A percentile compares a stretch with the other conserved stretches of the same genome.
Conservation (phyloP, 1,140 invertebrate species). For the Andricus grossulariae region DNA sequence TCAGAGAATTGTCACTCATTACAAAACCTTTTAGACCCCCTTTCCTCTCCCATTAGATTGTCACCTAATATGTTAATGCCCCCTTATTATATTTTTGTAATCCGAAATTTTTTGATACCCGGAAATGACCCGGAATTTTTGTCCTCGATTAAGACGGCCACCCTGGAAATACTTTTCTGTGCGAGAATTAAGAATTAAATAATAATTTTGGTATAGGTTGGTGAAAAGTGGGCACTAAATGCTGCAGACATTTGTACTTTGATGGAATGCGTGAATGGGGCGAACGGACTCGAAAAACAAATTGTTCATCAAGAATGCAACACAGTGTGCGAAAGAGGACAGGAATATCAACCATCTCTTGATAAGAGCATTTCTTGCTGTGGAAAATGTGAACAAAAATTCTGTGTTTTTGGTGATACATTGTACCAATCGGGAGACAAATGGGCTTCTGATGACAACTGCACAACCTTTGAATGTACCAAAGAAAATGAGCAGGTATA, state of each 20-base stretch:
- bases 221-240: conserved; percentile 78
- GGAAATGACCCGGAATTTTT: no score
- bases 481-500: conserved; percentile 65
- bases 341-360: conserved; percentile 66
- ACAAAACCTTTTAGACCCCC: no score
- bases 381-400: conserved; percentile 81
- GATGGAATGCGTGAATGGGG: conserved; percentile 73
- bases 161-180: no score
- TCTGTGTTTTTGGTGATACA: conserved; percentile 79
- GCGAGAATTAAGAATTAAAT: not conserved
- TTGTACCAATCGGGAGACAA: conserved; percentile 75
- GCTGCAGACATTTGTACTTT: conserved; percentile 75
- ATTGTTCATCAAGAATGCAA: conserved; percentile 63
- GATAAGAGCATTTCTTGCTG: conserved; percentile 77
- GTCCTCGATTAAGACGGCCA: no score
- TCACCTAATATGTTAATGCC: no score
- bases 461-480: conserved; percentile 80
- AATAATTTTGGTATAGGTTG: conserved; percentile 63
- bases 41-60: no score
- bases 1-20: no score
- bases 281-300: conserved; percentile 70
- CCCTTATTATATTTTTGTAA: no score
- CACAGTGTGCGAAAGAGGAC: conserved; percentile 66
- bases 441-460: conserved; percentile 82
- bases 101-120: no score